Percentiles rank a stretch among this genome's conserved stretches.
These are phyloP conservation scores for Tenthredo scrophulariae DNA, from an alignment of 2,888 invertebrate genomes.

Conservation along the genomic window DNA sequence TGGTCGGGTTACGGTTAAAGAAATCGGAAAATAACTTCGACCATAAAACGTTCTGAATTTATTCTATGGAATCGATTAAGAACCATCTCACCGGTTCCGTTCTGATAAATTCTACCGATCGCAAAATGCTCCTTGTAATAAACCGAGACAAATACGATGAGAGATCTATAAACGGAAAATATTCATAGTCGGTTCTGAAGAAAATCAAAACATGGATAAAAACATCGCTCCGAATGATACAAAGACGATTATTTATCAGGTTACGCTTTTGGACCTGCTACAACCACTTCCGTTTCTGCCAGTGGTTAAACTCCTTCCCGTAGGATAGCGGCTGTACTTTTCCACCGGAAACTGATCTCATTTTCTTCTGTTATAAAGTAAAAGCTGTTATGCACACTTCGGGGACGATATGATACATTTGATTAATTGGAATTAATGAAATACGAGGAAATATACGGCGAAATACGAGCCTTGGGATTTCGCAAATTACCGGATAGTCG, in stretches of 20 bases:
- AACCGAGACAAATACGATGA: background rate
- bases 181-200: too few species aligned
- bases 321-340: background rate
- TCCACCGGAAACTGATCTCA: conserved; percentile 13
- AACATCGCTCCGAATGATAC: too few species aligned
- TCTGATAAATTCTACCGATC: background rate
- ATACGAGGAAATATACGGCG: background rate
- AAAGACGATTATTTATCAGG: too few species aligned
- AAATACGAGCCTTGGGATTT: background rate
- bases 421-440: background rate
- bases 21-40: background rate
- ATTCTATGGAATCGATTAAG: background rate
- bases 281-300: conserved; percentile 30
- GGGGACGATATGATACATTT: background rate
- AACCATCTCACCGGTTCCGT: conserved; percentile 9
- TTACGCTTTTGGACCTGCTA: background rate
- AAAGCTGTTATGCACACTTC: background rate
- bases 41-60: background rate
- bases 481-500: background rate
- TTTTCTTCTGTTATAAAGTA: background rate
- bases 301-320: conserved; percentile 1
- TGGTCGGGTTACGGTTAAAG: conserved; percentile 10
- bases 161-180: background rate
- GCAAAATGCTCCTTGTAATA: background rate
- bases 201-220: too few species aligned